Evolutionary conservation across 2,888 invertebrate genomes (phyloP), one percentile per base, ranked within the genome.

Genomic region (Candidula unifasciata): DNA sequence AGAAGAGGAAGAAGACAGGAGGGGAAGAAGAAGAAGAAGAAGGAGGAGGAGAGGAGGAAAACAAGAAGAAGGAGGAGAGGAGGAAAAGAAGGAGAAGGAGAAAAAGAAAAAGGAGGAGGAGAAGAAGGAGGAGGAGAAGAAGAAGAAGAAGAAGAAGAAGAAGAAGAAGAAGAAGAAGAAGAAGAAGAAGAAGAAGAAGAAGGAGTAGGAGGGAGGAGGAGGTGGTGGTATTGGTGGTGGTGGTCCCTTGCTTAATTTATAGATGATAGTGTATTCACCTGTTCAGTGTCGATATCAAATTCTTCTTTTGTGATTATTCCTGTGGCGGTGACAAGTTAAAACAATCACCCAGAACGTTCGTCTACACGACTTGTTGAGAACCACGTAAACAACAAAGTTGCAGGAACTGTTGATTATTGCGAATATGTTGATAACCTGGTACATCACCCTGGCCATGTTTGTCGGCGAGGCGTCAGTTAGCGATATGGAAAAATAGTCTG

Each of bases 301-400:
- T n/a, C n/a, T n/a, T n/a, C n/a, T n/a, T n/a, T n/a, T n/a, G n/a
- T n/a, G n/a, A n/a, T n/a, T n/a, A n/a, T n/a, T n/a, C n/a, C 13
- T 44, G 44, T 13, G 44, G 44, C 44, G 44, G 44, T 44, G 44
- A 6, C 13, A 13, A 44, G 8, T 27, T 21, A 8, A 71, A 18
- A 52, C 52, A 27, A 77, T 24, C 16, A 24, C 16, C 30, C 27
- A n/a, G 77, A 57, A 77, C 3, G 77, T 77, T 16, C 57, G n/a
- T 30, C 80, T 68, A 54, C 69, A 80, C 18, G n/a, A 52, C 44
- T 80, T 80, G 69, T 80, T 80, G 27, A 80, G 54, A 6, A 44
- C 80, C 0, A 80, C 80, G 24, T 80, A 80, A 16, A 80, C 68
- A 0, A 80, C 24, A 52, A 80, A 80, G 33, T 80, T 80, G n/a